Base-by-base conservation (phyloP, 2,797 vertebrate species). In the Poecilia picta region DNA sequence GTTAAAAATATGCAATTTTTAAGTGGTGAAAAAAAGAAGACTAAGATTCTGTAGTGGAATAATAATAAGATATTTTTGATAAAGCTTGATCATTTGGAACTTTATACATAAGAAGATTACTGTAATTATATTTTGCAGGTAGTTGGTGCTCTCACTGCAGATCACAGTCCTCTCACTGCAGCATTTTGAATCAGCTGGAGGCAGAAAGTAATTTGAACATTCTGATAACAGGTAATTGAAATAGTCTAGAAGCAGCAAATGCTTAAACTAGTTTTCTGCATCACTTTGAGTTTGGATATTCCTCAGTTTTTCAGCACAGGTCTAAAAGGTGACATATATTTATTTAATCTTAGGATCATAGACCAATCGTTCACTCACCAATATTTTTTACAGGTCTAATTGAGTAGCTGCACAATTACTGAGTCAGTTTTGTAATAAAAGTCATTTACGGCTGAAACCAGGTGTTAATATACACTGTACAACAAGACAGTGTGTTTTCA, bases 171-270 rank as follows among this genome's bases (percentile, higher is more conserved):
- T 49, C 25, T 47, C 28, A 0, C 57, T 76, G 43, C 43, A 64
- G 23, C 62, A 39, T 49, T 66, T 76, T 68, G 12, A 36, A 66
- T 49, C 28, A 76, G 59, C 45, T 49, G n/a, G 45, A 68, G 33
- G 75, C 75, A 68, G 31, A 49, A 23, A n/a, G 62, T 33, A 45
- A 45, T 73, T 62, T 75, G 46, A 76, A 66, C 45, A 51, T 66
- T 23, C 31, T 49, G 36, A 39, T 49, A 47, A 49, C 33, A 47
- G 41, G 41, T n/a, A 15, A 43, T 41, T 55, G 39, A n/a, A 57
- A 74, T 20, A 43, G 15, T n/a, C 20, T n/a, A 41, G 36, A 55
- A 55, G 49, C 7, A 41, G 49, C 6, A 57, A 59, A 57, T 8
- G 39, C 73, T 74, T 55, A 3, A 20, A n/a, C 33, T 55, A 39